Evolutionary conservation across 2,888 invertebrate species (phyloP).

Genomic region (Tryphoninae sp.): DNA sequence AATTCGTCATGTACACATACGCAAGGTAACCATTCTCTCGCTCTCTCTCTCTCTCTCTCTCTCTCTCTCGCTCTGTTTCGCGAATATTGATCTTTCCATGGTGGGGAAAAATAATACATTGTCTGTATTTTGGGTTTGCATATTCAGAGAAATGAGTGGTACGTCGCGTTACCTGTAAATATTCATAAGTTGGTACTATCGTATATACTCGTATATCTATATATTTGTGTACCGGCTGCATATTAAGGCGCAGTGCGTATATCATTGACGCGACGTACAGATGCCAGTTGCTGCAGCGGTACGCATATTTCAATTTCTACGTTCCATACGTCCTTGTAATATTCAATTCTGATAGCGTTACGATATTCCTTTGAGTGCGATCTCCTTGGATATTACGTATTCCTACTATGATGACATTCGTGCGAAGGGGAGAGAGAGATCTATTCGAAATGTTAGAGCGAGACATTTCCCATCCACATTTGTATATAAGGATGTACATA

Average conservation of each 20-base stretch:
- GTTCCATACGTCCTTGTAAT: not conserved
- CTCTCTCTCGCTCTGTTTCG: conserved; percentile 45
- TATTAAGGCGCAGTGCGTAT: conserved; percentile 27
- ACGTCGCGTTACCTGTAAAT: conserved; percentile 71
- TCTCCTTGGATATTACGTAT: conserved; percentile 13
- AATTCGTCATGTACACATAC: conserved; percentile 33
- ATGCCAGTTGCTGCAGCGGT: conserved; percentile 15
- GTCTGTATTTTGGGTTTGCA: conserved; percentile 76
- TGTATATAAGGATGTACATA: not conserved
- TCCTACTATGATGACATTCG: not conserved
- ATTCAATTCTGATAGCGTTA: conserved; percentile 7
- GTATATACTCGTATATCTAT: not conserved
- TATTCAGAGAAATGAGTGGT: conserved; percentile 71
- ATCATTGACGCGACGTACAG: conserved; percentile 46
- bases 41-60: not conserved
- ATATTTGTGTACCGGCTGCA: conserved; percentile 1
- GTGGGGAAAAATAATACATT: conserved; percentile 79
- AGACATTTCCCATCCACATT: not conserved
- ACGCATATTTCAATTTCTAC: not conserved
- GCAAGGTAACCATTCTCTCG: not conserved
- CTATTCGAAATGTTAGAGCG: not conserved
- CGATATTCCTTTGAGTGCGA: conserved; percentile 8
- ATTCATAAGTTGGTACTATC: conserved; percentile 77
- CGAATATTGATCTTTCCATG: conserved; percentile 76
- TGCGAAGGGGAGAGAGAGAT: conserved; percentile 2